These are phyloP conservation scores for Caranx ignobilis DNA, from an alignment of 2,113 vertebrate species.

Conservation along the genomic window DNA sequence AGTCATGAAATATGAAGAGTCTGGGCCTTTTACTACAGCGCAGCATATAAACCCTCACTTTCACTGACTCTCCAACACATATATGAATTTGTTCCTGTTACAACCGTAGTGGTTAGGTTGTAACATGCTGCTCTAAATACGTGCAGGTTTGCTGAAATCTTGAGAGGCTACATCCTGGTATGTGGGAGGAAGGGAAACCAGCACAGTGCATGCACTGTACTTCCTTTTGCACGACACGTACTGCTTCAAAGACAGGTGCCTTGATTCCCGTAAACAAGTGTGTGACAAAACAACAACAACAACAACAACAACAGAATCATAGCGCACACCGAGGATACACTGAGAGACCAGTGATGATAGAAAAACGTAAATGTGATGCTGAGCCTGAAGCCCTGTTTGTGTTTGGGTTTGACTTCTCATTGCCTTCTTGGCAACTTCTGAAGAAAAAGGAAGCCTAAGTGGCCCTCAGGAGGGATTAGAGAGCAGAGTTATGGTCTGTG, in stretches of 20 bases:
- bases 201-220: neutral
- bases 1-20: slow-evolving; percentile 54
- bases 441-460: neutral
- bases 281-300: neutral
- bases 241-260: neutral
- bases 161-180: neutral
- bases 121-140: neutral
- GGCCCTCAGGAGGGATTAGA: neutral
- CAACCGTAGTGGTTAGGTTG: neutral
- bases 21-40: slow-evolving; percentile 35
- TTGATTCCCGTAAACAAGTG: slow-evolving; percentile 1
- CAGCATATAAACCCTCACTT: slow-evolving; percentile 21
- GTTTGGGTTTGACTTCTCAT: neutral
- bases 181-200: neutral
- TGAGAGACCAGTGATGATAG: neutral
- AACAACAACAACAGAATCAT: neutral
- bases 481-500: neutral
- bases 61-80: neutral
- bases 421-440: neutral
- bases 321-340: neutral
- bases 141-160: neutral
- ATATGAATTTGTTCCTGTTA: slow-evolving; percentile 3
- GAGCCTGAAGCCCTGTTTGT: neutral
- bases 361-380: neutral
- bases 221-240: neutral